A percentile compares a stretch with the other conserved stretches of the same genome.
These are phyloP conservation scores for Anolis sagrei DNA, from an alignment of 2,113 vertebrate genomes.

Conservation along the genomic window DNA sequence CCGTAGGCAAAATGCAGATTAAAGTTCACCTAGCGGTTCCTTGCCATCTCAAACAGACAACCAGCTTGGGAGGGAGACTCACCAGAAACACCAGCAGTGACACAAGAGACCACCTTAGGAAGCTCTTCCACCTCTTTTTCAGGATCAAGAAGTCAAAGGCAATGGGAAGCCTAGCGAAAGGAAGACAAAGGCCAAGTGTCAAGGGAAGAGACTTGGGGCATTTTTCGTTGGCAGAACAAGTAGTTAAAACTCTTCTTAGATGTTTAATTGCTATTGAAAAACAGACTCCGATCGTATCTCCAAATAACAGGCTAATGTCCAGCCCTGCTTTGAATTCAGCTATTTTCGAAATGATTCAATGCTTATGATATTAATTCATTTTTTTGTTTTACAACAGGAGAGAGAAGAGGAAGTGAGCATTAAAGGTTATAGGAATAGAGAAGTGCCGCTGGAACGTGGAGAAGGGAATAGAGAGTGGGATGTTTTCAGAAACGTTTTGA, in stretches of 20 bases:
- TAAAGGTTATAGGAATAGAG: not conserved
- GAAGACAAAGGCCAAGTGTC: slow-evolving; percentile 23
- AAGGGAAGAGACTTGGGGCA: too few species aligned
- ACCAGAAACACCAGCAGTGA: slow-evolving; percentile 92
- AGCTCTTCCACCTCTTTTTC: slow-evolving; percentile 89
- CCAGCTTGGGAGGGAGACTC: slow-evolving; percentile 53
- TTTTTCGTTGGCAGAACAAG: not conserved
- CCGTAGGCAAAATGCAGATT: too few species aligned
- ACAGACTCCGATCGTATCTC: too few species aligned
- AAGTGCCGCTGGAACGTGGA: not conserved
- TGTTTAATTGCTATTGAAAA: not conserved
- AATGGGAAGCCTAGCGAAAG: slow-evolving; percentile 85
- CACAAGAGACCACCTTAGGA: slow-evolving; percentile 86
- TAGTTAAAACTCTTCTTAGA: not conserved
- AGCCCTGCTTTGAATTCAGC: not conserved
- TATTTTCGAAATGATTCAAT: not conserved
- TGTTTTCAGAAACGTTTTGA: not conserved
- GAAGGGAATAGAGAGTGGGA: not conserved
- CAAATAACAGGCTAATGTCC: not conserved
- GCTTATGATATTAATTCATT: not conserved
- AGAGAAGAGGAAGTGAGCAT: not conserved
- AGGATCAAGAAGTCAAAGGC: slow-evolving; percentile 91
- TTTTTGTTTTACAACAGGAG: not conserved
- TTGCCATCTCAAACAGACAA: not conserved
- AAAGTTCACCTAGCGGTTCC: not conserved